Base-by-base conservation (phyloP, 2,797 vertebrate species). In the Babyrousa celebensis region DNA sequence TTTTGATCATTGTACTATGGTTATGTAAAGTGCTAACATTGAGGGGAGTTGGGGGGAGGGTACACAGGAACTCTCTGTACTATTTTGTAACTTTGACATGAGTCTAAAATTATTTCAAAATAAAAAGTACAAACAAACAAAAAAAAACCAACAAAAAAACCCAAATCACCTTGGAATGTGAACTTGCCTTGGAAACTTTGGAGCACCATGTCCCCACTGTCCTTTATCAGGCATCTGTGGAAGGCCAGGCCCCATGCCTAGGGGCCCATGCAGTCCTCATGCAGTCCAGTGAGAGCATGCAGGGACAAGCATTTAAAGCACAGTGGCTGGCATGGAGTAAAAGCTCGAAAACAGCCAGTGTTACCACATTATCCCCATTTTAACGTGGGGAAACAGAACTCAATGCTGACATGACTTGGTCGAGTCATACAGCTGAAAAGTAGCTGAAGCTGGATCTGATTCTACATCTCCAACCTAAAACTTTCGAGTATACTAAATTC, bases 71-170 rank as follows among this genome's bases (percentile, higher is more conserved):
- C 43, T 29, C 63, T 70, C 20, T 68, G 23, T 71, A 40, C 70
- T 85, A 20, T 89, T 83, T 71, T 63, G 82, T 65, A 94, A 89
- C 32, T 63, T 65, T 84, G 36, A 18, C 48, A 15, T 43, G 36
- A 88, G 12, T 79, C 86, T 92, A 85, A 89, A 88, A 63, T 90
- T 75, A 92, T 89, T 96, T 92, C 68, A 67, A 77, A 97, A 91
- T 12, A 82, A 85, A 84, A 95, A 56, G 21, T 62, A 40, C 60
- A 89, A 40, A 68, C 32, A 68, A 86, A 8, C 36, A 36, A 36
- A 36, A 36, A 2, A 36, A 36, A 36, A 36, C 36, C 36, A 36
- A 36, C 36, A 36, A 36, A 36, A 36, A 36, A 36, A 36, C 3
- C 36, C 36, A 36, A 67, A 82, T 43, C 60, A 74, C 20, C 56